A percentile compares a stretch with the other conserved stretches of the same genome.
Conservation (phyloP, 2,888 invertebrate genomes). For the Harpagoxenus sublaevis region DNA sequence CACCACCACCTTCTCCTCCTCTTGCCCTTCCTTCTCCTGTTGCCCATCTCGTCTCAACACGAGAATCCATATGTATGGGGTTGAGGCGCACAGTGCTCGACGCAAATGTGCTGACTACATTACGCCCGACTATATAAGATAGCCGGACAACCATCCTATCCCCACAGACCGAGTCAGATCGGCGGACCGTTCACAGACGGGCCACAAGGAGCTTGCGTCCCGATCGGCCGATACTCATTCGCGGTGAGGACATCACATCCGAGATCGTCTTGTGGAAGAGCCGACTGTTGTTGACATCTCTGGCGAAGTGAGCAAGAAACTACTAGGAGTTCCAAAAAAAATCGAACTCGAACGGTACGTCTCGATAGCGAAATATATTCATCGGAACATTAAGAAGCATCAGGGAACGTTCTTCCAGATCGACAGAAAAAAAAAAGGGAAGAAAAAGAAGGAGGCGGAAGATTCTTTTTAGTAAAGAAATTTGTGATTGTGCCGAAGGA, state of each 20-base stretch:
- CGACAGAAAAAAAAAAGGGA: background rate
- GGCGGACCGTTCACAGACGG: slow-evolving; percentile 82
- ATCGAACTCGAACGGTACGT: background rate
- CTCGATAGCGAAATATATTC: background rate
- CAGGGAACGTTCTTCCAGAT: background rate
- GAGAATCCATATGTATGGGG: slow-evolving; percentile 84
- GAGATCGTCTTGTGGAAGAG: background rate
- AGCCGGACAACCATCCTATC: slow-evolving; percentile 82
- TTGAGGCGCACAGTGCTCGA: slow-evolving; percentile 76
- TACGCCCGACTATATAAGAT: slow-evolving; percentile 84
- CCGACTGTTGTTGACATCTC: slow-evolving; percentile 11
- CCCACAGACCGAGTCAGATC: slow-evolving; percentile 84
- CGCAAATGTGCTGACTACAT: slow-evolving; percentile 86
- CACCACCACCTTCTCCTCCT: slow-evolving; percentile 35
- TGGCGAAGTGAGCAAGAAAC: slow-evolving; percentile 15
- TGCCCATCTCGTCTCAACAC: slow-evolving; percentile 66
- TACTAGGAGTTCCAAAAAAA: background rate
- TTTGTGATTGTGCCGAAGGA: slow-evolving; percentile 61
- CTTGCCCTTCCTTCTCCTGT: slow-evolving; percentile 31
- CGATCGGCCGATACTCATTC: slow-evolving; percentile 42
- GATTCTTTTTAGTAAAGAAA: slow-evolving; percentile 21
- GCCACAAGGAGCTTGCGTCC: slow-evolving; percentile 63
- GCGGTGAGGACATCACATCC: slow-evolving; percentile 23
- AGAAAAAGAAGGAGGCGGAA: background rate
- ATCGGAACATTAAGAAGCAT: background rate